Evolutionary conservation across 2,113 vertebrate genomes (phyloP).

Genomic region (Chloroceryle aenea): DNA sequence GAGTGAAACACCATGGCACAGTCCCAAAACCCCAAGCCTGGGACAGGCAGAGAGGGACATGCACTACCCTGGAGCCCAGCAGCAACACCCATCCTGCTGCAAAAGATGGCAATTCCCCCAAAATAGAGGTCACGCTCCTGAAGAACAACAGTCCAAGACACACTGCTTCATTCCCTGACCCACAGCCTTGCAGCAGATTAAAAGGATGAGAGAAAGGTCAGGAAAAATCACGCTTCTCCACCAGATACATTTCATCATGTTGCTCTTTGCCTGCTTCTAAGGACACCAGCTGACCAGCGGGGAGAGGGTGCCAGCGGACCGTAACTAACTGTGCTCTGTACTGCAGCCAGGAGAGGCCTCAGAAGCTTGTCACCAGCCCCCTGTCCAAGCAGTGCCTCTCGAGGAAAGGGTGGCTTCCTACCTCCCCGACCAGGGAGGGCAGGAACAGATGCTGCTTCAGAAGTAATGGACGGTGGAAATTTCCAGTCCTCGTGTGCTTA

Average conservation of each 20-base stretch:
- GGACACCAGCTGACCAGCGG: background rate
- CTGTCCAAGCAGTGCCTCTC: background rate
- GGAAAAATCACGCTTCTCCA: background rate
- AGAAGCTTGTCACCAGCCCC: background rate
- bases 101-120: background rate
- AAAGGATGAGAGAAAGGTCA: background rate
- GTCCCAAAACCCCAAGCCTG: background rate
- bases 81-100: background rate
- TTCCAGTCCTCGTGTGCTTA: background rate
- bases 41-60: background rate
- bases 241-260: fast-evolving
- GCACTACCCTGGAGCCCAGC: background rate
- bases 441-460: background rate
- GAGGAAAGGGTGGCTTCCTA: background rate
- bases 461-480: background rate
- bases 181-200: fast-evolving
- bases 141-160: background rate
- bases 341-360: background rate
- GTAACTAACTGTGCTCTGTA: background rate
- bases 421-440: too few species aligned
- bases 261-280: background rate
- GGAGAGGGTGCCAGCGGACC: background rate
- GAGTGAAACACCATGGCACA: background rate
- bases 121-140: background rate
- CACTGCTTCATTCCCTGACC: background rate